Evolutionary conservation across 2,113 vertebrate genomes (phyloP).

Genomic region (Marmota monax): DNA sequence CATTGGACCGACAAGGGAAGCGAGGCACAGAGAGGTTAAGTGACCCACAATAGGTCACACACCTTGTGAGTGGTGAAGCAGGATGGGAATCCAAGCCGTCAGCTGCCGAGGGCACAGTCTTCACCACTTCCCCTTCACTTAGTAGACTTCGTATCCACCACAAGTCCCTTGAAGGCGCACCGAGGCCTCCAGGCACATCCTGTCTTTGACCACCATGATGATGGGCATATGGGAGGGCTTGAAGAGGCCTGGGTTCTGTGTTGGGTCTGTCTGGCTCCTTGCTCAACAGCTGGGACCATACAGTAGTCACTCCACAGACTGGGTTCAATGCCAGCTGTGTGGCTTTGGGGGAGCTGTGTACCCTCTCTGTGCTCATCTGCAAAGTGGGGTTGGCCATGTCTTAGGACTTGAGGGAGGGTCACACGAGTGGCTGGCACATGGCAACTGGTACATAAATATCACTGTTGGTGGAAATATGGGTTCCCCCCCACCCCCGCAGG

Average conservation of each 20-base stretch:
- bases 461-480: background rate
- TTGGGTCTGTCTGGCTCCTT: accelerated
- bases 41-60: background rate
- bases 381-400: background rate
- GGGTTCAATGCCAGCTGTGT: background rate
- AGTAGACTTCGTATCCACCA: background rate
- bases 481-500: background rate
- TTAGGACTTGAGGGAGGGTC: background rate
- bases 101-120: background rate
- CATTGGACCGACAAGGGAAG: background rate
- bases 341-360: background rate
- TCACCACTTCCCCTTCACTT: background rate
- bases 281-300: background rate
- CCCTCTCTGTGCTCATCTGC: background rate
- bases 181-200: too few species aligned
- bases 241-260: background rate
- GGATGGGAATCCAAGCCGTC: background rate
- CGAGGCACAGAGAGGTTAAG: background rate
- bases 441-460: background rate
- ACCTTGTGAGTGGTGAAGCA: background rate
- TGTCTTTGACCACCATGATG: background rate
- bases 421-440: background rate
- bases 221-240: background rate
- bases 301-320: too few species aligned
- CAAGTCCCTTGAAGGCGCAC: background rate